Base-by-base conservation (phyloP, 2,888 invertebrate genomes). In the Euproctis similis region DNA sequence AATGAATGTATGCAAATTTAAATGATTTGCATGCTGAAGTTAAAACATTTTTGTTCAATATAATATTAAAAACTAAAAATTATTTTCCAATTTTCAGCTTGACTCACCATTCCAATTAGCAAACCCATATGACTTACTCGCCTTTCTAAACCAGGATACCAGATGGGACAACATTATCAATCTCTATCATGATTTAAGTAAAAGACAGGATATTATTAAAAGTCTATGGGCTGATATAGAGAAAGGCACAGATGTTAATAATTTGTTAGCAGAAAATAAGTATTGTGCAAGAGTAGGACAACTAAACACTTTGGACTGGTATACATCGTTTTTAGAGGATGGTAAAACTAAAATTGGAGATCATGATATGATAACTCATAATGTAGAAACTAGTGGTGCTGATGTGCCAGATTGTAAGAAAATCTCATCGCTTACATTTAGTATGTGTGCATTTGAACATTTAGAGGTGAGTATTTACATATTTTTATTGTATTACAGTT, bases 91-190 rank as follows among this genome's bases (percentile, higher is more conserved):
- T 8, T 58, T 86, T 33, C 70, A 93, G 93, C 66, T 87, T 50
- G 89, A 92, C 54, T 91, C 92, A 2, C 88, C 91, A 3, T 93
- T 90, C 71, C 87, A 90, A 65, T 77, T 94, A 72, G 87, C 88
- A 18, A 84, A 88, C 13, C 91, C 93, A 0, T 89, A 90, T 56
- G 93, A 94, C 64, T 77, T 94, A 23, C 74, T 93, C 30, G 89
- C 90, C 2, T 88, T 94, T 51, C 69, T 94, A 53, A 90, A 91
- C 37, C 94, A 94, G 75, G 93, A 93, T 56, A 88, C 88, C 20
- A 77, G 92, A 12, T 87, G 87, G 60, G 82, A 86, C 26, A 86
- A 86, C 36, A 87, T 90, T 24, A 84, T 87, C 34, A 78, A 78
- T 23, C 63, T 92, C 21, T 89, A 90, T 57, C 77, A 89, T 48